Evolutionary conservation across 1,140 invertebrate species (phyloP).

Genomic region (Caenorhabditis remanei): DNA sequence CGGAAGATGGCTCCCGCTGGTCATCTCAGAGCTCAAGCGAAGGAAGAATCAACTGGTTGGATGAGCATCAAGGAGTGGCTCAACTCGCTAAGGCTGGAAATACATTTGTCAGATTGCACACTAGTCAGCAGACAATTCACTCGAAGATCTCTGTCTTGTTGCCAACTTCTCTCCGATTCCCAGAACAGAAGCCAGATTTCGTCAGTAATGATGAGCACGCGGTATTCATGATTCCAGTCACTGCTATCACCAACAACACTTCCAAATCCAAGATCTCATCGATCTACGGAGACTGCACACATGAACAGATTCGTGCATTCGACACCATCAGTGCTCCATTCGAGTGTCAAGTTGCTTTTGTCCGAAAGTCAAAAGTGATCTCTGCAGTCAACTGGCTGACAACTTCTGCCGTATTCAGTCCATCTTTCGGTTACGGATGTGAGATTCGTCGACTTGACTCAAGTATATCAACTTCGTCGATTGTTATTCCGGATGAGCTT

Average conservation of each 20-base stretch:
- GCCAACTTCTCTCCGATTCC: not conserved
- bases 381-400: constrained; percentile 47
- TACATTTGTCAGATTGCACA: constrained; percentile 11
- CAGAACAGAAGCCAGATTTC: constrained; percentile 6
- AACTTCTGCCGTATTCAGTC: not conserved
- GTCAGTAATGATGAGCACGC: constrained; percentile 18
- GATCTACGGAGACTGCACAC: constrained; percentile 32
- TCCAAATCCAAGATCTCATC: not conserved
- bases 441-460: not conserved
- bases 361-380: not conserved
- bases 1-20: constrained; percentile 14
- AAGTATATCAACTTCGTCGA: not conserved
- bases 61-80: constrained; percentile 43
- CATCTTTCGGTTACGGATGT: constrained; percentile 29
- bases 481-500: constrained; percentile 12
- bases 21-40: constrained; percentile 6
- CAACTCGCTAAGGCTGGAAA: constrained; percentile 49
- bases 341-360: constrained; percentile 12
- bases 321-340: constrained; percentile 34
- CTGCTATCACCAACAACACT: constrained; percentile 18
- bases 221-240: constrained; percentile 12
- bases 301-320: constrained; percentile 15
- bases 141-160: constrained; percentile 21
- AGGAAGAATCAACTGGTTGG: constrained; percentile 45
- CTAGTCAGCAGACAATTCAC: not conserved